These are phyloP conservation scores for Acanthopagrus latus DNA, from an alignment of 2,797 vertebrate species.

Conservation along the genomic window DNA sequence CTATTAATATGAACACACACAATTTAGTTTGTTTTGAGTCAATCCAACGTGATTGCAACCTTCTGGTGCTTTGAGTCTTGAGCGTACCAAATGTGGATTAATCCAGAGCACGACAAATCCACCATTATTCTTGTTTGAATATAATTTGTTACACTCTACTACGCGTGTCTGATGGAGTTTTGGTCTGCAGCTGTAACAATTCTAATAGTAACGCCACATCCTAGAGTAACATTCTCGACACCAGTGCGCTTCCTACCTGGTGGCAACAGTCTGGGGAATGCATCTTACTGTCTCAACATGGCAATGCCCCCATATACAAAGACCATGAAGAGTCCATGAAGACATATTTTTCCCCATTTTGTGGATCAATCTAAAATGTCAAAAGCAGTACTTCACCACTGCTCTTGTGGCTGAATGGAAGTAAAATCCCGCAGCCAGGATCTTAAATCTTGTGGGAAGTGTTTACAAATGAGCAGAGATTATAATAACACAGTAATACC, in stretches of 20 bases:
- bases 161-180: not conserved
- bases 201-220: not conserved
- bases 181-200: not conserved
- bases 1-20: not conserved
- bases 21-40: not conserved
- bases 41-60: not conserved
- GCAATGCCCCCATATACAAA: not conserved
- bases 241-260: not conserved
- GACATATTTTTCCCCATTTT: not conserved
- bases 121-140: not conserved
- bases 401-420: not conserved
- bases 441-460: not conserved
- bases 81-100: not conserved
- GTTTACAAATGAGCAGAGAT: not conserved
- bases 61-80: not conserved
- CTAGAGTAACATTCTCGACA: not conserved
- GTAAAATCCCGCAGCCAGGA: not conserved
- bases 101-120: not conserved
- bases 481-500: not conserved
- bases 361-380: not conserved
- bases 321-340: not conserved
- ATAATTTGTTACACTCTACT: not conserved
- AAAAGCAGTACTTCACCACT: not conserved
- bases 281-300: not conserved
- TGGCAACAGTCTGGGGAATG: not conserved